Conservation (phyloP, 2,797 vertebrate species). For the Columba guinea region DNA sequence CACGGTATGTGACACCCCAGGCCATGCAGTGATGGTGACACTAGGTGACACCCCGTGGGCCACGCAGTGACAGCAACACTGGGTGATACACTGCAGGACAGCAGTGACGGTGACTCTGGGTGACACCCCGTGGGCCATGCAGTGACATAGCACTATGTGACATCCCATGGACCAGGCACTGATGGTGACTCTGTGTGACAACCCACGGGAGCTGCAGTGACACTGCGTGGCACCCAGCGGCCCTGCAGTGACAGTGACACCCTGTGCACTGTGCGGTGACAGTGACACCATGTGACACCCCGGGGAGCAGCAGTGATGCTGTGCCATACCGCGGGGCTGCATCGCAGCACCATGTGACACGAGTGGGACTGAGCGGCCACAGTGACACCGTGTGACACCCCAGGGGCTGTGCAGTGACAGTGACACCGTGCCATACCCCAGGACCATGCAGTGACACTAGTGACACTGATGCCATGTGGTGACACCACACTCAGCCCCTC, state of each 20-base stretch:
- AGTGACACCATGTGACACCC: constrained; percentile 51
- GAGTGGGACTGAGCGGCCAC: neutral
- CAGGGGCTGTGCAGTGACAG: neutral
- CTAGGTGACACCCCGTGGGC: neutral
- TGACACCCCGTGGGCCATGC: constrained; percentile 6
- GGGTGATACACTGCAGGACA: neutral
- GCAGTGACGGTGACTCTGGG: constrained; percentile 1
- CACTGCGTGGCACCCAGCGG: neutral
- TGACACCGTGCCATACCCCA: neutral
- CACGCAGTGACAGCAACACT: neutral
- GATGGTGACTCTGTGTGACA: constrained; percentile 32
- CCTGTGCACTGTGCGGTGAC: constrained; percentile 9
- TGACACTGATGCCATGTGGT: neutral
- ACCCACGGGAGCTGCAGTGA: constrained; percentile 47
- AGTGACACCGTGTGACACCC: neutral
- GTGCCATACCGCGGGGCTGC: neutral
- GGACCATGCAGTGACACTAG: neutral
- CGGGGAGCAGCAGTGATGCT: neutral
- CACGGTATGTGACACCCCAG: neutral
- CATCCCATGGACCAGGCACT: neutral
- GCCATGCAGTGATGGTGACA: neutral
- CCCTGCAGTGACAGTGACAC: constrained; percentile 30
- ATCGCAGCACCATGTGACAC: neutral
- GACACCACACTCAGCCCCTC: neutral
- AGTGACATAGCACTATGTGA: neutral